Base-by-base conservation (phyloP, 2,113 vertebrate genomes). In the Brachionichthys hirsutus region DNA sequence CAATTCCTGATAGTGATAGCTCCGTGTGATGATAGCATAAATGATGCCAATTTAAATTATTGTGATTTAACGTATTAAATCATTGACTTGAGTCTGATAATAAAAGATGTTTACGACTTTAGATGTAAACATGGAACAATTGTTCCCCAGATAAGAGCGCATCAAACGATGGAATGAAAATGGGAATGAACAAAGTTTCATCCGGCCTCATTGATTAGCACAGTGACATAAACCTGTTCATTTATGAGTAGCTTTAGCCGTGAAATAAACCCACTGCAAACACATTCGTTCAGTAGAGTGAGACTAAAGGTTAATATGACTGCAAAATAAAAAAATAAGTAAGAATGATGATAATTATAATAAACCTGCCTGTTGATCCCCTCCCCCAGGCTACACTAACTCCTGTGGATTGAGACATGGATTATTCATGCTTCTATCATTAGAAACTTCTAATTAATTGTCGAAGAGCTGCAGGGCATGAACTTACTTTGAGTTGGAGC, bases 371-470 rank as follows among this genome's bases (percentile, higher is more conserved):
- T 82, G 80, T 70, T 80, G 79, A 72, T 68, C 64, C 77, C 72
- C 64, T n/a, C n/a, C 63, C 62, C 12, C 40, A 61, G 60, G 77
- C 67, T 69, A 35, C 48, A 56, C 59, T 48, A 68, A 67, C 62
- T 75, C 73, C 60, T 60, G 68, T 17, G 44, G 54, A 55, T 57
- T 64, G 20, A 65, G 56, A 56, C 60, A 70, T 81, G 70, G 64
- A 78, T 87, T 84, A 87, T 88, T 83, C 70, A 88, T 81, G 30
- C 45, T 49, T 81, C 52, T 54, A 73, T 75, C 73, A 81, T 68
- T 76, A 71, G 70, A 77, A 85, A 78, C 72, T 62, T 82, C 75
- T 77, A 62, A 85, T 85, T 84, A 83, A 81, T 77, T 78, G 69
- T 58, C 62, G 40, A 62, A 49, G 50, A 56, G 52, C 68, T 58